These are phyloP conservation scores for Aegypius monachus DNA, from an alignment of 2,113 vertebrate genomes.

Conservation along the genomic window DNA sequence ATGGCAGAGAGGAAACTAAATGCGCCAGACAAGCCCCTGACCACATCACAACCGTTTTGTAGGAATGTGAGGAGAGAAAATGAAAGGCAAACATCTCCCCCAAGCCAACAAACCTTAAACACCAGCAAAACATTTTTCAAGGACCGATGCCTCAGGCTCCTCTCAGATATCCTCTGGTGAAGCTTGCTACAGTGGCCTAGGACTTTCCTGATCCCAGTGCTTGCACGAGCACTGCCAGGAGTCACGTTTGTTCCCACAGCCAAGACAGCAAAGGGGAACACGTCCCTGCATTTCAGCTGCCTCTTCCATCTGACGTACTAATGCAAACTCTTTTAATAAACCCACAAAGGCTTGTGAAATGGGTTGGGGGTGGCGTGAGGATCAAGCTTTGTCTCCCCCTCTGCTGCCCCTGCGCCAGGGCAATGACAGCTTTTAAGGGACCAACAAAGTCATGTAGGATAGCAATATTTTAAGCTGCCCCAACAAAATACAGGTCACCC, in stretches of 20 bases:
- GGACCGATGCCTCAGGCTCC: not conserved
- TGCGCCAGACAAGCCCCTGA: not conserved
- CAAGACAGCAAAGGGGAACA: not conserved
- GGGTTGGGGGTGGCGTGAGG: not conserved
- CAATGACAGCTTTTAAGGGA: not conserved
- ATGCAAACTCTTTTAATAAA: not conserved
- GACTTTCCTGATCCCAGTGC: not conserved
- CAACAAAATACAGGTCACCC: not conserved
- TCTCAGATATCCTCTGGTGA: not conserved
- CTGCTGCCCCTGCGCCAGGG: not conserved
- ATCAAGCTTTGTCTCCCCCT: not conserved
- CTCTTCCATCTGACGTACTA: not conserved
- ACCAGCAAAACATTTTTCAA: not conserved
- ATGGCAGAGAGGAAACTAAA: not conserved
- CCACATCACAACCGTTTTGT: not conserved
- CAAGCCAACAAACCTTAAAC: not conserved
- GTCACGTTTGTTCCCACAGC: fast-evolving
- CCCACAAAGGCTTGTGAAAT: not conserved
- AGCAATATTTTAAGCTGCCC: not conserved
- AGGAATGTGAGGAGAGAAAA: not conserved
- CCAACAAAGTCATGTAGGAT: not conserved
- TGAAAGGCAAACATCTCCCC: fast-evolving
- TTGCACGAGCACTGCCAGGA: not conserved
- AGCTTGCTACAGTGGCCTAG: not conserved
- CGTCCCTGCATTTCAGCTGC: not conserved